Evolutionary conservation across 2,797 vertebrate genomes (phyloP).

Genomic region (Enteromius mattozi): DNA sequence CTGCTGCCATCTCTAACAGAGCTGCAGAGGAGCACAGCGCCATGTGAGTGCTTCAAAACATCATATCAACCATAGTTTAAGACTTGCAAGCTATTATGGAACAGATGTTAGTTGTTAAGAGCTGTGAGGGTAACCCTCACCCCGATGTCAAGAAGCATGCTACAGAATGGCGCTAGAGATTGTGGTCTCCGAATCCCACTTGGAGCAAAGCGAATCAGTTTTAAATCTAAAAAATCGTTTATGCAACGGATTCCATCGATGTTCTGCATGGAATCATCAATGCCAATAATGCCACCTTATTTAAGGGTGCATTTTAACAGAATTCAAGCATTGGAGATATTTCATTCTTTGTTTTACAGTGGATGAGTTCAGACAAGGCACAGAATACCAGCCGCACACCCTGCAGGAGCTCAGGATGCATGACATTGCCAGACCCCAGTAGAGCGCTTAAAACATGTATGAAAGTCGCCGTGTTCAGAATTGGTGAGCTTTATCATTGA

Average conservation of each 20-base stretch:
- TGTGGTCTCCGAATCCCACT: background rate
- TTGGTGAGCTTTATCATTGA: slow-evolving; percentile 63
- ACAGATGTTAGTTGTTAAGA: too few relatives aligned
- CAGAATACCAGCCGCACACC: slow-evolving; percentile 1
- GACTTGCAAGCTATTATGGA: too few relatives aligned
- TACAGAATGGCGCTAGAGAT: too few relatives aligned
- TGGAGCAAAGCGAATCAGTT: background rate
- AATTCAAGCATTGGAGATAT: background rate
- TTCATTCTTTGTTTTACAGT: background rate
- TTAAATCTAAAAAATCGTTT: background rate
- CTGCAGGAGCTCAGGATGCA: background rate
- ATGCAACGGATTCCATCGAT: background rate
- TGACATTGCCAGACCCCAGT: background rate
- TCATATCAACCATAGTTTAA: background rate
- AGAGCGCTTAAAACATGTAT: background rate
- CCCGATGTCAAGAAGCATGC: too few relatives aligned
- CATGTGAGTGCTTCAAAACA: slow-evolving; percentile 32
- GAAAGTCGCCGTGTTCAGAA: slow-evolving; percentile 63
- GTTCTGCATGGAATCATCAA: background rate
- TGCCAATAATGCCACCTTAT: background rate
- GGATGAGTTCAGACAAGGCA: slow-evolving; percentile 38
- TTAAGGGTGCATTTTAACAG: background rate
- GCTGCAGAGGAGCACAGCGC: slow-evolving; percentile 57
- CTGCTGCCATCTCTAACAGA: slow-evolving; percentile 43
- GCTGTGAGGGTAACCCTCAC: too few relatives aligned